phyloP scores from a whole-genome alignment of 2,888 invertebrate genomes.

The Conops quadrifasciatus region DNA sequence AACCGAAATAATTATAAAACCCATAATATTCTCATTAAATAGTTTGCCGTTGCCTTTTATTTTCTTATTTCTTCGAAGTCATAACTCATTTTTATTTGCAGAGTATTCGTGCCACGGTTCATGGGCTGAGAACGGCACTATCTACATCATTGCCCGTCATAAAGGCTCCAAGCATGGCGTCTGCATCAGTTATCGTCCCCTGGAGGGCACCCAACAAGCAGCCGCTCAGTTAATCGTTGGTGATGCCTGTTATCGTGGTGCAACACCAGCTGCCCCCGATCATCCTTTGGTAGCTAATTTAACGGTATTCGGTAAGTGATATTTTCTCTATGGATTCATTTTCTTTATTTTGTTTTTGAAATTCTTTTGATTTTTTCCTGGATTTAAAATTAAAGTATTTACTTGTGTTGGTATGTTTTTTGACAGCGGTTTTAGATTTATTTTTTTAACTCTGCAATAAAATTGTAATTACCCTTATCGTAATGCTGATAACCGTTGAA shows the following conservation, averaged over 20 bases:
- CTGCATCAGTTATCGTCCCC: conserved; percentile 63
- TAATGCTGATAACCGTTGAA: neutral
- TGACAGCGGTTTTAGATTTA: too few species aligned
- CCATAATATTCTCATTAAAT: too few species aligned
- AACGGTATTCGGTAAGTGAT: conserved; percentile 60
- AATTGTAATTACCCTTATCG: neutral
- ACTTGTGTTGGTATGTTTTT: neutral
- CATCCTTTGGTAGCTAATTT: conserved; percentile 65
- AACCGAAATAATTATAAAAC: too few species aligned
- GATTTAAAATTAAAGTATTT: too few species aligned
- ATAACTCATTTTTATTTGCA: conserved; percentile 56
- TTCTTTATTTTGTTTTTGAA: neutral
- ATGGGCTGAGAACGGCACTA: conserved; percentile 87
- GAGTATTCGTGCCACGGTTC: conserved; percentile 90
- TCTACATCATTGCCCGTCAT: conserved; percentile 76
- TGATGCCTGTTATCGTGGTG: conserved; percentile 64
- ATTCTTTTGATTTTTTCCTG: neutral
- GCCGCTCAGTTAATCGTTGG: conserved; percentile 63
- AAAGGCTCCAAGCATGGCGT: conserved; percentile 64
- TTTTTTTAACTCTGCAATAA: neutral
- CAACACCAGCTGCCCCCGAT: conserved; percentile 60
- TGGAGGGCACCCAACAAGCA: conserved; percentile 53
- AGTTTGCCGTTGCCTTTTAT: too few species aligned
- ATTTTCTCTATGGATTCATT: neutral
- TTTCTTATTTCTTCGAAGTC: too few species aligned